phyloP scores from a whole-genome alignment of 2,888 invertebrate genomes.

The Dynastes maya region DNA sequence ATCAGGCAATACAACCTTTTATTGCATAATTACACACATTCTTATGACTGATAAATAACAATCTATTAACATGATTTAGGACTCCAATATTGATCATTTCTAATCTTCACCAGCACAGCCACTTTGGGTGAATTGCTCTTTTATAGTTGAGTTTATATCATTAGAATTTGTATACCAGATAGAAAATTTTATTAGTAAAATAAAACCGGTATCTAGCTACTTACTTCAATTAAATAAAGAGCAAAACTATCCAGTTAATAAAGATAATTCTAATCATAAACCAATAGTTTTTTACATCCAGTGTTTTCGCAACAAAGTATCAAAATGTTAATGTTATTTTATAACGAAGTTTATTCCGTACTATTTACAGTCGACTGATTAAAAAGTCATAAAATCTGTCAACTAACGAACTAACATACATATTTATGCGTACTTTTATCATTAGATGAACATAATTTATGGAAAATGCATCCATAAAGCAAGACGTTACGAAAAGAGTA shows the following conservation, averaged over 20 bases:
- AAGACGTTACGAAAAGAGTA: background rate
- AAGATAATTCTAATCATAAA: slow-evolving; percentile 5
- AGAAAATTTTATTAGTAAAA: too few relatives aligned
- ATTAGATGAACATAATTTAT: slow-evolving; percentile 23
- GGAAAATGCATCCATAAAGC: background rate
- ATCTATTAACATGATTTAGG: too few relatives aligned
- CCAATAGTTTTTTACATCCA: background rate
- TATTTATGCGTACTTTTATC: slow-evolving; percentile 10
- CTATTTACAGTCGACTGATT: slow-evolving; percentile 15
- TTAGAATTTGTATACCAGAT: too few relatives aligned
- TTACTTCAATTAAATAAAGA: background rate
- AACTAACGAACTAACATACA: background rate
- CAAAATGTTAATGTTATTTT: background rate
- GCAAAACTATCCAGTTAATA: background rate
- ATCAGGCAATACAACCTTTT: too few relatives aligned
- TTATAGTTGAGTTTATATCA: too few relatives aligned
- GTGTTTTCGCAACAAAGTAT: background rate
- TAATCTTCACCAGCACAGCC: too few relatives aligned
- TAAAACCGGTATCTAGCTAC: background rate
- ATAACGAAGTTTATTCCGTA: background rate
- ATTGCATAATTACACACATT: too few relatives aligned
- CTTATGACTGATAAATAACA: too few relatives aligned
- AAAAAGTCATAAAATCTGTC: slow-evolving; percentile 31
- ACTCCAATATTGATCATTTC: too few relatives aligned
- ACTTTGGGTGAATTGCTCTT: too few relatives aligned